phyloP scores from a whole-genome alignment of 2,888 invertebrate genomes.

The Ferdinandea cuprea region DNA sequence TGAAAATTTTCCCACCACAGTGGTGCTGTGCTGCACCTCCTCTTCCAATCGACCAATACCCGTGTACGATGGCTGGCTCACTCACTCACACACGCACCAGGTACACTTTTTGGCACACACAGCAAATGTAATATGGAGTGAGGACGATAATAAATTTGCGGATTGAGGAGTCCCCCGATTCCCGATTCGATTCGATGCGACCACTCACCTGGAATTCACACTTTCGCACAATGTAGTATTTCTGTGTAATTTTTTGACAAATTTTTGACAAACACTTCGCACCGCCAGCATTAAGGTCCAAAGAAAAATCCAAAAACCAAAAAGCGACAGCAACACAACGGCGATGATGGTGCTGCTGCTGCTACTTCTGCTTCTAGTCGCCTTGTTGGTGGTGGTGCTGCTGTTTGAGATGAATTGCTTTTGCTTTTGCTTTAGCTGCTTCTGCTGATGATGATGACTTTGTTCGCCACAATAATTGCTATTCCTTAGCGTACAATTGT shows the following conservation, averaged over 20 bases:
- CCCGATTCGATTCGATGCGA: not conserved
- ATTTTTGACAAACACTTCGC: conserved; percentile 51
- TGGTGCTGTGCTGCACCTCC: conserved; percentile 25
- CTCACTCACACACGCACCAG: conserved; percentile 26
- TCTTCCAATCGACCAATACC: conserved; percentile 31
- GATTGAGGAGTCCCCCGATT: not conserved
- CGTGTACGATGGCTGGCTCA: conserved; percentile 8
- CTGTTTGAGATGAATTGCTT: conserved; percentile 51
- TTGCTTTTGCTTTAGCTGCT: conserved; percentile 22
- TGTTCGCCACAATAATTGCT: conserved; percentile 68
- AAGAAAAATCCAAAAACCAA: conserved; percentile 71
- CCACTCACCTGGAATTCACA: conserved; percentile 31
- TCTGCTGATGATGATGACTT: conserved; percentile 61
- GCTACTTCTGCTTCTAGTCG: conserved; percentile 43
- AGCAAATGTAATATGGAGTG: conserved; percentile 29
- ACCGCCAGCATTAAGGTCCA: conserved; percentile 69
- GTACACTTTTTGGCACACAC: conserved; percentile 41
- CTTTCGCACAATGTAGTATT: conserved; percentile 1
- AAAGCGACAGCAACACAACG: conserved; percentile 71
- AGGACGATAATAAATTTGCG: conserved; percentile 12
- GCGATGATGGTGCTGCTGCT: conserved; percentile 54
- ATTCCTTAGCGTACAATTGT: conserved; percentile 56
- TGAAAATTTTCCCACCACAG: conserved; percentile 45
- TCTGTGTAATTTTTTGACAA: conserved; percentile 34
- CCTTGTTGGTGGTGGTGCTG: conserved; percentile 53